Evolutionary conservation across 2,797 vertebrate genomes (phyloP).

Genomic region (Paedocypris micromegethes): DNA sequence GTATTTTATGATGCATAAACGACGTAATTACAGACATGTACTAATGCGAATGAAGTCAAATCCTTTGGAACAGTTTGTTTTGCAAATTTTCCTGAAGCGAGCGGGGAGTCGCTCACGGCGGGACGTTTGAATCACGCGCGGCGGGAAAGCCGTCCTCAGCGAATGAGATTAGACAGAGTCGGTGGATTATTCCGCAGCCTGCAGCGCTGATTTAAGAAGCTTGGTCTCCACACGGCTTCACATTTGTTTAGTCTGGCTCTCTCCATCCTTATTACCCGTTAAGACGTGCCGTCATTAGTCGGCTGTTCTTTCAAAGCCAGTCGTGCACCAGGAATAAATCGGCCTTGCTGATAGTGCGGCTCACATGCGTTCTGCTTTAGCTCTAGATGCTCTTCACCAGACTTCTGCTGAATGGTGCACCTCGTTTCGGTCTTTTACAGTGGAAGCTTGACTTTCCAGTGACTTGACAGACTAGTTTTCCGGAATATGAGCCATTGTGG

Average conservation of each 20-base stretch:
- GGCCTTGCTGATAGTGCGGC: constrained; percentile 1
- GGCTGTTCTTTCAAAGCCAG: constrained; percentile 2
- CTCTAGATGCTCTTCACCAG: not conserved
- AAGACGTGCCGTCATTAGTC: constrained; percentile 4
- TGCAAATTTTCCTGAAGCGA: too few relatives aligned
- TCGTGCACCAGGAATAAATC: constrained; percentile 1
- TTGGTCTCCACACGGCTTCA: constrained; percentile 18
- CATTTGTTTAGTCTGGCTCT: constrained; percentile 26
- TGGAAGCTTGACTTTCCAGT: too few relatives aligned
- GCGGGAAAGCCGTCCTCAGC: constrained; percentile 9
- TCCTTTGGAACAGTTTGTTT: too few relatives aligned
- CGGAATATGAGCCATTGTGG: too few relatives aligned
- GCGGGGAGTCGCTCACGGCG: too few relatives aligned
- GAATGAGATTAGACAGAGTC: constrained; percentile 1
- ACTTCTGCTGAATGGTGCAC: too few relatives aligned
- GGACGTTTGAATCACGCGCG: constrained; percentile 9
- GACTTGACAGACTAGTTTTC: too few relatives aligned
- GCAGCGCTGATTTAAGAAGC: constrained; percentile 19
- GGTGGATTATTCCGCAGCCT: constrained; percentile 11
- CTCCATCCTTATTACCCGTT: constrained; percentile 24
- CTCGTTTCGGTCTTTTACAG: too few relatives aligned
- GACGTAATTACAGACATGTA: too few relatives aligned
- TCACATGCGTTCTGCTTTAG: not conserved
- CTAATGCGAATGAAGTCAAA: too few relatives aligned
- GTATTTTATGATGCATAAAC: too few relatives aligned